These are phyloP conservation scores for Neolamprologus devosi DNA, from an alignment of 2,113 vertebrate species.

Conservation along the genomic window DNA sequence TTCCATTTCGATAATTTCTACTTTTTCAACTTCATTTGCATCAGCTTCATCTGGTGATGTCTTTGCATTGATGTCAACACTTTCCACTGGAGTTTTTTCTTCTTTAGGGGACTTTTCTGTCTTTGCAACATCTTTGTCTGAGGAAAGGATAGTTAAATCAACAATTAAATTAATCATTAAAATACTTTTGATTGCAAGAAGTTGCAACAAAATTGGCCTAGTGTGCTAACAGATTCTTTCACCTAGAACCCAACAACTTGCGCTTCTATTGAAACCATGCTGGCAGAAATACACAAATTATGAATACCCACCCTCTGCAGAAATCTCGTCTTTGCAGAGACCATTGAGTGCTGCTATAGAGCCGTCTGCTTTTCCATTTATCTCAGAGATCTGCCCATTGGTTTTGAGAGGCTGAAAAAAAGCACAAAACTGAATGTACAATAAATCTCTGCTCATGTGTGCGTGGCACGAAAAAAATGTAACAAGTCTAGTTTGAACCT, in stretches of 20 bases:
- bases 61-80: constrained; percentile 51
- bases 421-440: neutral
- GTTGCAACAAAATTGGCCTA: neutral
- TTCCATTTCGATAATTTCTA: constrained; percentile 59
- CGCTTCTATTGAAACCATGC: neutral
- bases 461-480: neutral
- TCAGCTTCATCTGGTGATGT: constrained; percentile 13
- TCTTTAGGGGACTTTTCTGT: constrained; percentile 50
- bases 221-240: neutral
- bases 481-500: neutral
- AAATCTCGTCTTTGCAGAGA: constrained; percentile 29
- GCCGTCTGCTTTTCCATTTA: constrained; percentile 58
- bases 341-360: constrained; percentile 45
- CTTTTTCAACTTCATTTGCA: constrained; percentile 28
- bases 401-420: constrained; percentile 68
- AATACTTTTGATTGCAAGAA: neutral
- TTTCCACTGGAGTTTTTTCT: constrained; percentile 31
- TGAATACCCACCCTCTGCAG: constrained; percentile 50
- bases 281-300: neutral
- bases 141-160: constrained; percentile 57
- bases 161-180: constrained; percentile 18
- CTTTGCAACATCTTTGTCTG: constrained; percentile 62
- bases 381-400: constrained; percentile 70
- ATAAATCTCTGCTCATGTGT: neutral
- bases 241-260: neutral